Base-by-base conservation (phyloP, 2,888 invertebrate species). In the Amphipyra berbera region DNA sequence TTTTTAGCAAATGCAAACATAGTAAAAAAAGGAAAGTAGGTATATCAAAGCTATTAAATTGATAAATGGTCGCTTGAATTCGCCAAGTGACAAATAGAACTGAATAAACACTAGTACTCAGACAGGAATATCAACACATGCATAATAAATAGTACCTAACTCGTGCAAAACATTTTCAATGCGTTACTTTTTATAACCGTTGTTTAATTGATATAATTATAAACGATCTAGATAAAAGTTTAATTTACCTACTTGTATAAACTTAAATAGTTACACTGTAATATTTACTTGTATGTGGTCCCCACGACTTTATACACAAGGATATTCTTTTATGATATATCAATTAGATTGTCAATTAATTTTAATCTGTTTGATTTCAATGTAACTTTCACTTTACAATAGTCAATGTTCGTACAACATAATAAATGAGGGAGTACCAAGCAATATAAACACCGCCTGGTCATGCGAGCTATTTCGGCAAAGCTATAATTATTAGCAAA, bases 141-240 rank as follows among this genome's bases (percentile, higher is more conserved):
- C 70, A 55, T 30, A 66, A 69, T 61, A 48, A 69, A 71, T 62
- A 45, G 12, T 69, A 44, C 53, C 21, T 13, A 53, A 41, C 12
- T 45, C 57, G 55, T 58, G 67, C 67, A 52, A 57, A 37, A 55
- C 13, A 44, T 30, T 37, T 33, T 40, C 13, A 44, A 37, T 40
- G 1, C 42, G 21, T 57, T 44, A 33, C 27, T 47, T 47, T 64
- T 45, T 48, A 50, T 42, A 67, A 62, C 55, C 47, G 47, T 62
- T 62, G 47, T 52, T 55, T 62, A 33, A 15, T n/a, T 27, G 15
- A 14, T 12, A 37, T 12, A 33, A n/a, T 13, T 33, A 13, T 13
- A 14, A 21, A 21, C 21, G 21, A 21, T 21, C 21, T 21, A n/a
- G n/a, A n/a, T n/a, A n/a, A n/a, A n/a, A n/a, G n/a, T n/a, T n/a